phyloP scores from a whole-genome alignment of 2,113 vertebrate genomes.

The Capreolus pygargus region DNA sequence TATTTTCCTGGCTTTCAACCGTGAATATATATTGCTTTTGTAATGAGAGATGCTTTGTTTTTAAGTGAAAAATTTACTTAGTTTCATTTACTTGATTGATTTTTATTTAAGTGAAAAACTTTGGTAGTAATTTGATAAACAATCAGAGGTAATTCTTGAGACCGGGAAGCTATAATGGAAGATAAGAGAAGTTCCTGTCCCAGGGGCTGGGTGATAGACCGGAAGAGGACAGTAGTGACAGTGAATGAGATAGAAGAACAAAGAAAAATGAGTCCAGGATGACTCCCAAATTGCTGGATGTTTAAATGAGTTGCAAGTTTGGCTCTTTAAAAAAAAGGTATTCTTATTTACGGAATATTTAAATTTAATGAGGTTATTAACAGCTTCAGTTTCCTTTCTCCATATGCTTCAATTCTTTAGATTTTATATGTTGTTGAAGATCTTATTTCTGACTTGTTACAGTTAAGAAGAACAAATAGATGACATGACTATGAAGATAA shows the following conservation, averaged over 20 bases:
- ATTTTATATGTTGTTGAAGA: neutral
- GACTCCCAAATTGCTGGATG: neutral
- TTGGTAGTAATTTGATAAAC: neutral
- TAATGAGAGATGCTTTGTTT: neutral
- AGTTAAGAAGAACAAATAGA: neutral
- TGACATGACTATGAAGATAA: neutral
- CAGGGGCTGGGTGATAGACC: neutral
- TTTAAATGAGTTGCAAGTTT: neutral
- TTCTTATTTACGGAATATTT: neutral
- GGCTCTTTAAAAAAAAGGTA: neutral
- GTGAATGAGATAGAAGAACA: neutral
- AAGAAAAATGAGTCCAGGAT: neutral
- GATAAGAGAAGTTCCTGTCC: neutral
- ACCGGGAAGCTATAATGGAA: neutral
- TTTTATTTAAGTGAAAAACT: constrained; percentile 21
- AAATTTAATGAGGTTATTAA: neutral
- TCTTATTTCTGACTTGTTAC: neutral
- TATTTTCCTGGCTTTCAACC: neutral
- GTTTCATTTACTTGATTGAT: neutral
- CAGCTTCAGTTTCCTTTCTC: neutral
- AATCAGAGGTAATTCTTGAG: neutral
- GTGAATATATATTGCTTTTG: neutral
- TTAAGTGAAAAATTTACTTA: neutral
- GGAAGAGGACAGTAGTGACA: neutral
- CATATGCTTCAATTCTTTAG: neutral